phyloP scores from a whole-genome alignment of 2,113 vertebrate genomes.

The Oncorhynchus tshawytscha region DNA sequence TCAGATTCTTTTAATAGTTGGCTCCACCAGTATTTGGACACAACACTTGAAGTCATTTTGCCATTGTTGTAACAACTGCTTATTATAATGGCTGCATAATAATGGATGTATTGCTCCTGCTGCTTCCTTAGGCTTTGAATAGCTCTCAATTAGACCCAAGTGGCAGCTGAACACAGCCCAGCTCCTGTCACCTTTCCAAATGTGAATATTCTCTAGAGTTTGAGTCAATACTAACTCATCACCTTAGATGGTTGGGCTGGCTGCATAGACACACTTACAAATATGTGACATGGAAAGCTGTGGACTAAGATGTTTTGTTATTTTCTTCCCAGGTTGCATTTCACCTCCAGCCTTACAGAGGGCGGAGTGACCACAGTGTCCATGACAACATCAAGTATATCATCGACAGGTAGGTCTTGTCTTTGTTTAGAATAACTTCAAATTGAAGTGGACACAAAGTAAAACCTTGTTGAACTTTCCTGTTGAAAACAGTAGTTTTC shows the following conservation, averaged over 20 bases:
- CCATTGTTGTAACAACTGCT: too few relatives aligned
- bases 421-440: background rate
- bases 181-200: background rate
- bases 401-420: constrained; percentile 81
- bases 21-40: too few relatives aligned
- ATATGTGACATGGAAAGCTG: constrained; percentile 23
- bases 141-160: background rate
- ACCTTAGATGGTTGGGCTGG: constrained; percentile 3
- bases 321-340: constrained; percentile 79
- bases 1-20: too few relatives aligned
- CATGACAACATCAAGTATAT: constrained; percentile 91
- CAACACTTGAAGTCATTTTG: too few relatives aligned
- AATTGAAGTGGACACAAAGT: background rate
- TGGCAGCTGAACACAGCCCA: background rate
- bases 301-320: constrained; percentile 4
- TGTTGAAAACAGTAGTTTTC: too few relatives aligned
- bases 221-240: constrained; percentile 17
- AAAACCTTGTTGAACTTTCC: constrained; percentile 39
- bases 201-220: constrained; percentile 6
- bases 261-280: background rate
- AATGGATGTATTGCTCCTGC: background rate
- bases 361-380: constrained; percentile 82
- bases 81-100: background rate
- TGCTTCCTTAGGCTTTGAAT: constrained; percentile 1
- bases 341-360: constrained; percentile 87